Conservation (phyloP, 2,113 vertebrate species). For the Microcebus tavaratra region DNA sequence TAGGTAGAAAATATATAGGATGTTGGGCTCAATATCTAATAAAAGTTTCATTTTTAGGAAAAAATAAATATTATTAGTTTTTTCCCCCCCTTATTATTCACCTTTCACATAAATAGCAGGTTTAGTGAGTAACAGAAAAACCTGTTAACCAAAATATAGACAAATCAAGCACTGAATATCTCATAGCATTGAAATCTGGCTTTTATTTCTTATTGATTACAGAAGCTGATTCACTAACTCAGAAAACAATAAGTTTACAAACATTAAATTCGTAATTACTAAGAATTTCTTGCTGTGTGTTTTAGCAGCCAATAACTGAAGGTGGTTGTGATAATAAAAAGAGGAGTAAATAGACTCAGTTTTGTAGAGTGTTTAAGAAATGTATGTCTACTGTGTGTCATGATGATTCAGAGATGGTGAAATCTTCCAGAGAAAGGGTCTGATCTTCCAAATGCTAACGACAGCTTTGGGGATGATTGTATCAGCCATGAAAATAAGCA, state of each 20-base stretch:
- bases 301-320: slow-evolving; percentile 6
- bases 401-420: neutral
- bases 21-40: neutral
- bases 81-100: neutral
- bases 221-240: neutral
- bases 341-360: neutral
- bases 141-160: neutral
- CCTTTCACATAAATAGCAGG: neutral
- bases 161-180: neutral
- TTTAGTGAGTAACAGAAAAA: neutral
- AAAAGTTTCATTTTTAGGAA: neutral
- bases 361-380: slow-evolving; percentile 30
- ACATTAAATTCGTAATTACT: neutral
- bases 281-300: neutral
- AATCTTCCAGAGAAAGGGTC: neutral
- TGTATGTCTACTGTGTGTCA: neutral
- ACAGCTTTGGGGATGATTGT: slow-evolving; percentile 51
- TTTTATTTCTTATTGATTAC: neutral
- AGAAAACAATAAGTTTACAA: neutral
- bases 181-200: neutral
- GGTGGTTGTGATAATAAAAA: neutral
- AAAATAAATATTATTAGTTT: neutral
- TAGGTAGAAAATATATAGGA: neutral
- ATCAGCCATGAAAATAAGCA: slow-evolving; percentile 47
- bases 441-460: slow-evolving; percentile 29